These are phyloP conservation scores for Prenolepis imparis DNA, from an alignment of 2,888 invertebrate genomes.

Conservation along the genomic window DNA sequence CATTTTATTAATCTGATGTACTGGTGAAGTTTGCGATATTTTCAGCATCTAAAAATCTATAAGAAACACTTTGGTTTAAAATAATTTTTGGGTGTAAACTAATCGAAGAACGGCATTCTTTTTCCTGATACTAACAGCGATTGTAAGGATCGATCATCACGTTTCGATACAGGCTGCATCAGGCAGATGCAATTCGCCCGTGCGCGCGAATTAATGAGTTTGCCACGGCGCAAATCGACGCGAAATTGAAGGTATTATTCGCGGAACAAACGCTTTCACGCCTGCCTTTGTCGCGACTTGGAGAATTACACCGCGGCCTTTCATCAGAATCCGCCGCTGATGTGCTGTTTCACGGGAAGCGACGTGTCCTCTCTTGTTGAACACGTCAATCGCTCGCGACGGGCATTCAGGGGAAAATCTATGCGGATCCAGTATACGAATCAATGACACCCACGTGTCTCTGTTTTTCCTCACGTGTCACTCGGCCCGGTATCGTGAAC, in stretches of 20 bases:
- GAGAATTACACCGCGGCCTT: constrained; percentile 42
- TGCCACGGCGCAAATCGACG: constrained; percentile 41
- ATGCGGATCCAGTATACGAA: constrained; percentile 48
- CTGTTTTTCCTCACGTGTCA: constrained; percentile 52
- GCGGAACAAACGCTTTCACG: constrained; percentile 49
- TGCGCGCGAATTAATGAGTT: constrained; percentile 31
- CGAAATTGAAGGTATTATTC: constrained; percentile 48
- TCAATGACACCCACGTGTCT: constrained; percentile 54
- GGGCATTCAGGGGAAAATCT: constrained; percentile 45
- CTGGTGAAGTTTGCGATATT: too few species aligned
- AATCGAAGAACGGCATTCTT: too few species aligned
- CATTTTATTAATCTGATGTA: too few species aligned
- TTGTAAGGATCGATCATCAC: background rate
- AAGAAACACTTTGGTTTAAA: too few species aligned
- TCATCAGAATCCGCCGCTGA: constrained; percentile 29
- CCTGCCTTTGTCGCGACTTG: constrained; percentile 22
- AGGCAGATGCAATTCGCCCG: background rate
- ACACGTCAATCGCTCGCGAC: constrained; percentile 44
- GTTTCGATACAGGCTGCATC: background rate
- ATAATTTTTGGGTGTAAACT: too few species aligned
- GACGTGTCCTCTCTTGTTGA: constrained; percentile 45
- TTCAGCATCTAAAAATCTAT: too few species aligned
- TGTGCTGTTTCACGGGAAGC: constrained; percentile 46
- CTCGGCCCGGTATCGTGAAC: constrained; percentile 26
- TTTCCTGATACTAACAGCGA: too few species aligned